Evolutionary conservation across 2,113 vertebrate species (phyloP), one percentile per base, ranked within the genome.

Genomic region (Embiotoca jacksoni): DNA sequence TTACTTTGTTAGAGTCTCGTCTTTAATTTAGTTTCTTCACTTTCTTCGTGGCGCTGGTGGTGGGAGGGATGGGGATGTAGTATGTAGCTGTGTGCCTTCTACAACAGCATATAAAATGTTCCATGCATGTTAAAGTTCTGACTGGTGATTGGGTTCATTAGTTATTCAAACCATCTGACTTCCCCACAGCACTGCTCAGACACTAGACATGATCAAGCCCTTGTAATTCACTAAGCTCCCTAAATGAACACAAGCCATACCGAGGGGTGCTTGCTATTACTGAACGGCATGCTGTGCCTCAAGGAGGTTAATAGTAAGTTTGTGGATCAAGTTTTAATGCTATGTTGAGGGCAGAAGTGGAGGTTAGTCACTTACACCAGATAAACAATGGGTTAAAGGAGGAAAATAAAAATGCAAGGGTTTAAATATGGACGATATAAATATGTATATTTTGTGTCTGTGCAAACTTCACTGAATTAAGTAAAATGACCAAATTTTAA

Each of bases 201-300:
- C 88, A 80, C 79, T 23, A 78, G 85, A 89, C 85, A 92, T 92
- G 88, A 91, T 30, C 13, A 80, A 85, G 76, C 64, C 80, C 88
- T 88, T 92, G 91, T 93, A 92, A 91, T 91, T 93, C 88, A 92
- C 92, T 92, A 93, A 76, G 85, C 82, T 76, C 53, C 85, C 85
- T 89, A 88, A 89, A 93, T 90, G 77, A 92, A 89, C 84, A 91
- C 85, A 78, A 75, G 85, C 82, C 85, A 84, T 63, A 85, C 68
- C 7, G 72, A 89, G 72, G 75, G 72, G 68, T 72, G 64, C 54
- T 50, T 2, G 67, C 81, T 73, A 67, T 80, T 80, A 84, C 77
- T 39, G 80, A 84, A 83, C 68, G 80, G 72, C 82, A 81, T 14
- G 52, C 72, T 35, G 71, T n/a, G 79, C 83, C 69, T 79, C 49